Evolutionary conservation across 2,797 vertebrate genomes (phyloP), one percentile per base, ranked within the genome.

Genomic region (Odontamblyopus lacepedii): DNA sequence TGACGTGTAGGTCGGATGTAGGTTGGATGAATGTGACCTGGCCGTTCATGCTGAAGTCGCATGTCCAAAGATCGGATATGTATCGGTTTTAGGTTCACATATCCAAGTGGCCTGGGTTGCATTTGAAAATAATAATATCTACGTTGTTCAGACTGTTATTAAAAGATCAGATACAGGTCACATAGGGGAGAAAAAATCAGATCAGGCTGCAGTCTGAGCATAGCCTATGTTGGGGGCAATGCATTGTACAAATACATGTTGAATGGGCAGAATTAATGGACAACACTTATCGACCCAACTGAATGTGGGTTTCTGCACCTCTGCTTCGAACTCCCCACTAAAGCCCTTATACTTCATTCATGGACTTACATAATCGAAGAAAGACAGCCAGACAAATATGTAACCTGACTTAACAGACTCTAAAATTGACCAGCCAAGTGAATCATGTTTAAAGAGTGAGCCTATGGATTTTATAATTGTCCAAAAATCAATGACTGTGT

Each of bases 401-500:
- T 38, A 68, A 68, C 53, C 53, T 15, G 67, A 68, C 53, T 68
- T 57, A 56, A 68, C 53, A 41, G 51, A 56, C 67, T 13, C 51
- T 56, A 38, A 68, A 68, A 68, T 57, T 56, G 67, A 68, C 32
- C 26, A 56, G 11, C 51, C 53, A 4, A 68, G 38, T 61, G 56
- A 61, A 55, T 68, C 61, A 63, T 70, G 57, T 35, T 50, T 19
- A 51, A 60, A 27, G 66, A 68, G 48, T 26, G 50, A 16, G 55
- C 3, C 4, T 61, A 71, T 61, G 27, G 60, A 68, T 68, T 68
- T 68, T 68, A 12, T 68, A 57, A 68, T 68, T 68, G 67, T 68
- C 18, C 67, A 26, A 23, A 56, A 56, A 68, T 68, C 53, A 57
- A 68, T 56, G 67, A 5, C 19, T 32, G 16, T 30, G 1, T 9